Percentiles rank a stretch among this genome's conserved stretches.
Evolutionary conservation across 2,888 invertebrate species (phyloP).

Genomic region (Hirtodrosophila histrioides): DNA sequence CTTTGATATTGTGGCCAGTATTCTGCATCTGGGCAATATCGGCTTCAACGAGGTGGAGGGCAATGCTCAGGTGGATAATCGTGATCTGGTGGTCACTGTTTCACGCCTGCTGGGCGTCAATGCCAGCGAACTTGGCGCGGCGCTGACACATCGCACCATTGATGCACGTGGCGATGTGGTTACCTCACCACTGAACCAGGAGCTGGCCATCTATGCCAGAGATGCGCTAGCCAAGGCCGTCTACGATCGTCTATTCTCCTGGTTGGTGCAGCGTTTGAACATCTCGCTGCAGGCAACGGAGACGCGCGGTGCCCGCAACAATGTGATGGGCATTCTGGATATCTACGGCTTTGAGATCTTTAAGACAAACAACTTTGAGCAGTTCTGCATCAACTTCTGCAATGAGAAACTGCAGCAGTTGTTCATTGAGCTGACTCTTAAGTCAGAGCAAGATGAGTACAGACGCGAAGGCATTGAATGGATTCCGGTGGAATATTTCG

Average conservation of each 20-base stretch:
- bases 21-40: slow-evolving; percentile 94
- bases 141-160: slow-evolving; percentile 93
- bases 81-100: slow-evolving; percentile 87
- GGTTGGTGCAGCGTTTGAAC: slow-evolving; percentile 94
- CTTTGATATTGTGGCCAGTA: slow-evolving; percentile 92
- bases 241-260: slow-evolving; percentile 95
- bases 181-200: slow-evolving; percentile 91
- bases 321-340: slow-evolving; percentile 95
- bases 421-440: slow-evolving; percentile 95
- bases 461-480: slow-evolving; percentile 95
- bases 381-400: slow-evolving; percentile 98
- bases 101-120: slow-evolving; percentile 91
- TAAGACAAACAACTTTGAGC: slow-evolving; percentile 91
- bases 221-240: slow-evolving; percentile 96
- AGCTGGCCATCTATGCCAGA: slow-evolving; percentile 93
- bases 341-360: slow-evolving; percentile 98
- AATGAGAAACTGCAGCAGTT: slow-evolving; percentile 97
- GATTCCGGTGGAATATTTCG: slow-evolving; percentile 95
- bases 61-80: slow-evolving; percentile 88
- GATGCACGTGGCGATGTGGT: slow-evolving; percentile 94
- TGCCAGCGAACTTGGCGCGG: slow-evolving; percentile 87
- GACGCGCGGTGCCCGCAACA: slow-evolving; percentile 85
- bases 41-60: slow-evolving; percentile 91
- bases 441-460: slow-evolving; percentile 97
- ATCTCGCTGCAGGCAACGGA: slow-evolving; percentile 88